Evolutionary conservation across 2,888 invertebrate genomes (phyloP).

Genomic region (Melanostoma scalare): DNA sequence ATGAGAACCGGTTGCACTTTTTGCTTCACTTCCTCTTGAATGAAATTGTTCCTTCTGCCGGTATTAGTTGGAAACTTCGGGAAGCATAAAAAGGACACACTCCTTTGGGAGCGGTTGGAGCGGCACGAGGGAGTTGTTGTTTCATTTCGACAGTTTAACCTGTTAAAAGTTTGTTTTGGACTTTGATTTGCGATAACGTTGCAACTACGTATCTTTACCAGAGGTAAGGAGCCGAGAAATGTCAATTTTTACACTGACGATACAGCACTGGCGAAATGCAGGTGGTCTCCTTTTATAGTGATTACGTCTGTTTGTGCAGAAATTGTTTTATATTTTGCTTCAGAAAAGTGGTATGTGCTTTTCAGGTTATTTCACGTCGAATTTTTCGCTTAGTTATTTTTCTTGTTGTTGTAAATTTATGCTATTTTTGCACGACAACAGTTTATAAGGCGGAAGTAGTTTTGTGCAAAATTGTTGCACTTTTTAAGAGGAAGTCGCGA

Average conservation of each 20-base stretch:
- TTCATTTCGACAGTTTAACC: constrained; percentile 49
- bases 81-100: constrained; percentile 28
- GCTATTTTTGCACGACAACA: constrained; percentile 34
- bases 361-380: constrained; percentile 37
- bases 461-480: constrained; percentile 43
- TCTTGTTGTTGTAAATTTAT: constrained; percentile 38
- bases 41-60: constrained; percentile 22
- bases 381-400: constrained; percentile 6
- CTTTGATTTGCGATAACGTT: constrained; percentile 62
- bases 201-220: constrained; percentile 2
- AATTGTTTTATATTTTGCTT: constrained; percentile 18
- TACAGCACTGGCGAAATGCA: neutral
- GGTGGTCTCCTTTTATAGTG: neutral
- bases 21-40: constrained; percentile 45
- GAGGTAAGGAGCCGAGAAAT: constrained; percentile 35
- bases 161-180: constrained; percentile 60
- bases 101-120: constrained; percentile 19
- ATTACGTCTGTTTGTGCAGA: constrained; percentile 6
- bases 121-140: constrained; percentile 11
- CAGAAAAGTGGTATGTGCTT: constrained; percentile 10
- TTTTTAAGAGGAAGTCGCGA: constrained; percentile 33
- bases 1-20: constrained; percentile 50
- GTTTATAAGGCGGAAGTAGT: constrained; percentile 50
- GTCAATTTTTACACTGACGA: constrained; percentile 1
- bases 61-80: neutral